Conservation (phyloP, 1,140 invertebrate species). For the Acyrthosiphon pisum region DNA sequence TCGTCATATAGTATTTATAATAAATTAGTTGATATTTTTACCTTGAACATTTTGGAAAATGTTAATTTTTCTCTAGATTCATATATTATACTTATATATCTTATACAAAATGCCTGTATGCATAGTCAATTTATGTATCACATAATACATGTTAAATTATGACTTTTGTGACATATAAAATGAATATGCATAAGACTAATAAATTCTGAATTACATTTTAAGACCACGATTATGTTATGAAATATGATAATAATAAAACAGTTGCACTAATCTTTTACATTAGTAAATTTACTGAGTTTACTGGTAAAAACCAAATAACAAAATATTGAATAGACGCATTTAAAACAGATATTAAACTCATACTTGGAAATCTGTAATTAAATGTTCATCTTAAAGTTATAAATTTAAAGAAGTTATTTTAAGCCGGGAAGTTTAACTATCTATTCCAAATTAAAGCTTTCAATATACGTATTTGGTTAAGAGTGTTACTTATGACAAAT, state of each 20-base stretch:
- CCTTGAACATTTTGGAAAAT: too few relatives aligned
- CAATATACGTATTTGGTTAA: slow-evolving; percentile 42
- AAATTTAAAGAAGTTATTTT: too few relatives aligned
- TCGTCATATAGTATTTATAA: neutral
- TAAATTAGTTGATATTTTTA: too few relatives aligned
- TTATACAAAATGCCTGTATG: too few relatives aligned
- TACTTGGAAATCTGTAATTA: neutral
- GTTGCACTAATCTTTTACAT: neutral
- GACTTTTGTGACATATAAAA: too few relatives aligned
- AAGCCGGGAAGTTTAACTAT: too few relatives aligned
- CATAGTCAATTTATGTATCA: too few relatives aligned
- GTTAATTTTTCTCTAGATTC: neutral
- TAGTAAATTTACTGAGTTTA: too few relatives aligned
- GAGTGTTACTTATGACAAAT: neutral
- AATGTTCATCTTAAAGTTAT: neutral
- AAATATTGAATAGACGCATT: neutral
- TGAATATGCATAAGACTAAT: too few relatives aligned
- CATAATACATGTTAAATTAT: too few relatives aligned
- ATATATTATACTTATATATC: neutral
- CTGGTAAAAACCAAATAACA: neutral
- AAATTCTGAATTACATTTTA: too few relatives aligned
- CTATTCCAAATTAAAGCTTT: too few relatives aligned
- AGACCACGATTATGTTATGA: neutral
- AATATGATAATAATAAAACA: neutral
- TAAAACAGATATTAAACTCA: neutral